Evolutionary conservation across 1,140 invertebrate species (phyloP).

Genomic region (Conus ventricosus): DNA sequence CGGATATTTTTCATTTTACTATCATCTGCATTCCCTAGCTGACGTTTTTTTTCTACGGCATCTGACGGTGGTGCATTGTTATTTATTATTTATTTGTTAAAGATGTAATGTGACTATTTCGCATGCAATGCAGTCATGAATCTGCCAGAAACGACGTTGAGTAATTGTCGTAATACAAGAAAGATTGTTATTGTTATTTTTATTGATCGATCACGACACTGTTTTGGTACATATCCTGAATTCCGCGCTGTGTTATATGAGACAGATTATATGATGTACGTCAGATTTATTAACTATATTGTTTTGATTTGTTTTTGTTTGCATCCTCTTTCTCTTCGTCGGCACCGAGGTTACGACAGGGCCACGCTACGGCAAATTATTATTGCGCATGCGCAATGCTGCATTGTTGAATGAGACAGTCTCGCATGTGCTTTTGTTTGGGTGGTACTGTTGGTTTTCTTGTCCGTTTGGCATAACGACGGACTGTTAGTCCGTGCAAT

Average conservation of each 20-base stretch:
- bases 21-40: no score
- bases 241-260: neutral
- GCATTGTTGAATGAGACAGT: constrained; percentile 43
- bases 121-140: no score
- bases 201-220: neutral
- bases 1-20: no score
- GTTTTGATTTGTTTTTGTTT: neutral
- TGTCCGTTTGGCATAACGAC: constrained; percentile 39
- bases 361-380: constrained; percentile 26
- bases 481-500: constrained; percentile 19
- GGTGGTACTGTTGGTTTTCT: constrained; percentile 31
- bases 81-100: no score
- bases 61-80: no score
- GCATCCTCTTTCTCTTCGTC: neutral
- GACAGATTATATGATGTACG: neutral
- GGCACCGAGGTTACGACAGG: constrained; percentile 23
- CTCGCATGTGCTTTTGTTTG: constrained; percentile 51
- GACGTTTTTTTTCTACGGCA: no score
- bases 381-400: constrained; percentile 44
- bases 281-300: neutral
- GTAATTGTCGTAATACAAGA: neutral
- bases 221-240: neutral
- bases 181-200: neutral
- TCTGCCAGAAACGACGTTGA: neutral
- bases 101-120: neutral